Conservation (phyloP, 2,113 vertebrate genomes). For the Herpetotheres cachinnans region DNA sequence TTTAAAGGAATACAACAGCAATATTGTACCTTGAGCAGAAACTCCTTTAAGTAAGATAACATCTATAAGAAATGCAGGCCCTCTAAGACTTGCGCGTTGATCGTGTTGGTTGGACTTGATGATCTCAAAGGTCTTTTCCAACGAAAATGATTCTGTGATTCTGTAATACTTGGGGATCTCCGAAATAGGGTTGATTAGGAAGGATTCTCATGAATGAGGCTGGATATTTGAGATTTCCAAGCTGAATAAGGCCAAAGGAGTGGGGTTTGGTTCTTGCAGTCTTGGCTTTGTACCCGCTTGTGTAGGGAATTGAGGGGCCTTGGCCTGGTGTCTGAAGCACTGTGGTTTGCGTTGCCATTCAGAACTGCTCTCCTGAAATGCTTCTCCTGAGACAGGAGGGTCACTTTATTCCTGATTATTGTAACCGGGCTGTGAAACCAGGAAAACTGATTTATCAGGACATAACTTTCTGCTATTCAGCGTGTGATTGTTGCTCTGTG, state of each 20-base stretch:
- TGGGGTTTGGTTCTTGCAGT: not conserved
- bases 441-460: not conserved
- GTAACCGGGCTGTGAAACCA: not conserved
- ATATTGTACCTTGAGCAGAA: not conserved
- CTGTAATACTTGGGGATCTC: not conserved
- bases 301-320: not conserved
- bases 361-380: not conserved
- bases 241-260: not conserved
- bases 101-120: not conserved
- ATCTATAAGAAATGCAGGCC: not conserved
- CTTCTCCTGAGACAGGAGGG: not conserved
- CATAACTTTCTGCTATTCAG: not conserved
- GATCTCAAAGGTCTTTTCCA: too few relatives aligned
- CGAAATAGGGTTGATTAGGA: not conserved
- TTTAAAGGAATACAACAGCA: constrained; percentile 7
- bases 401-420: not conserved
- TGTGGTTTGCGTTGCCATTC: not conserved
- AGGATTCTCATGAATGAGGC: not conserved
- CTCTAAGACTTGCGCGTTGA: not conserved
- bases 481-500: not conserved
- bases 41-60: not conserved
- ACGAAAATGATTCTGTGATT: too few relatives aligned
- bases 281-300: not conserved
- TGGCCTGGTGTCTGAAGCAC: not conserved
- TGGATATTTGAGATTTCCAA: not conserved